These are phyloP conservation scores for Pangasianodon hypophthalmus DNA, from an alignment of 2,113 vertebrate genomes.

Conservation along the genomic window DNA sequence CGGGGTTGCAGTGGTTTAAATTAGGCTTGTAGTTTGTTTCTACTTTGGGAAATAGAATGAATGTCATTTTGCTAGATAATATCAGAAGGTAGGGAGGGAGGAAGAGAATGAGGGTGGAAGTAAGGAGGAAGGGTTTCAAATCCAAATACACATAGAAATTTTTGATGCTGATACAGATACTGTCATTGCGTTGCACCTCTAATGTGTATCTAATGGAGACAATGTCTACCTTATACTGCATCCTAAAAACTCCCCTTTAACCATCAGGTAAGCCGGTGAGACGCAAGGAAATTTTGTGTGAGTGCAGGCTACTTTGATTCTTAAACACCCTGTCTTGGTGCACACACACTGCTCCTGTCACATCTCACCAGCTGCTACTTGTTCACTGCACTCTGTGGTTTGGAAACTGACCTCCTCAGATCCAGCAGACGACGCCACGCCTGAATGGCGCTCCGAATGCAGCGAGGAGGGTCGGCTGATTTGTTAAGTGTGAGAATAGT, in stretches of 20 bases:
- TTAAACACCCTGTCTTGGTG: constrained; percentile 64
- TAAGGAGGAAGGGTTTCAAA: neutral
- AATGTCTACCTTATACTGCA: constrained; percentile 40
- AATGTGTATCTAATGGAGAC: constrained; percentile 26
- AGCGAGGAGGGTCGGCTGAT: constrained; percentile 43
- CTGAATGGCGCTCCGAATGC: constrained; percentile 32
- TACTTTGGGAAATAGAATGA: neutral
- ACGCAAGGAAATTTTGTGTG: constrained; percentile 43
- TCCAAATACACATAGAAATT: neutral
- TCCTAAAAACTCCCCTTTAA: constrained; percentile 58
- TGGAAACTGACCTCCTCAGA: constrained; percentile 43
- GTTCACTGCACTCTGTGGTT: constrained; percentile 62
- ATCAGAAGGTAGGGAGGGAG: neutral
- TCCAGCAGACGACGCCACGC: constrained; percentile 23
- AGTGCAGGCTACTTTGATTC: constrained; percentile 45
- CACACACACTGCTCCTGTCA: constrained; percentile 53
- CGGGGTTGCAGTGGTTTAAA: neutral
- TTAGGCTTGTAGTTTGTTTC: neutral
- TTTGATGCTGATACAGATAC: neutral
- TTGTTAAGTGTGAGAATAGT: constrained; percentile 57
- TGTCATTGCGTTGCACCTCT: neutral
- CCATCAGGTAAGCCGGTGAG: constrained; percentile 4
- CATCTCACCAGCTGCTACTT: constrained; percentile 69
- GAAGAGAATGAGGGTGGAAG: neutral
- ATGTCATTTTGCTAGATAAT: neutral